Base-by-base conservation (phyloP, 2,888 invertebrate species). In the Lycaena phlaeas region DNA sequence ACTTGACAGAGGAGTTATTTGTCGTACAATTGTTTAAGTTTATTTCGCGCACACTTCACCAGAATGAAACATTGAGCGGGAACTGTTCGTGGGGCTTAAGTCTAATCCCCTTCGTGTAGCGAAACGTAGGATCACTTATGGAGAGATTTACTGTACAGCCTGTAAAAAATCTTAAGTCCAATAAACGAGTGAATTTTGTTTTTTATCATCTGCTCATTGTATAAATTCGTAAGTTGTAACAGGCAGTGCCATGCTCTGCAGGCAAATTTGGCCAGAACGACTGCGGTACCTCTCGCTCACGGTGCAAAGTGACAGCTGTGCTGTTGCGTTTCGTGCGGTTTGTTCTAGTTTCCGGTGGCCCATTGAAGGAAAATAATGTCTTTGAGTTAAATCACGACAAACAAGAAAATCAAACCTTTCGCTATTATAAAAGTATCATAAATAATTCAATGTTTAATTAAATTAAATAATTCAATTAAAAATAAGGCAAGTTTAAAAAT, bases 21-120 rank as follows among this genome's bases (percentile, higher is more conserved):
- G 22, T 34, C 22, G 22, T 34, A 12, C 34, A 22, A 34, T 34
- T 34, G 34, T 34, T 34, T 34, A 18, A 2, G 9, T 34, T 34
- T 34, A 34, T 22, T 34, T 34, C 34, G 7, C 6, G 22, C 22
- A 22, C 22, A 34, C 12, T 22, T 9, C 22, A 34, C 12, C 7
- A 22, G 34, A 11, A 34, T 4, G 34, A 22, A 22, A 22, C 22
- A 22, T 22, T 22, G 3, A 34, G 34, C 18, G 34, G 22, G 22
- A 22, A 22, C 22, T 22, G 34, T 34, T 34, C 3, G 34, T 9
- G 11, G 22, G 34, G 34, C 34, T 34, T 34, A n/a, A 34, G 12
- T 34, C 11, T 22, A 34, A 34, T 34, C 34, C 18, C 34, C 3
- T 10, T 18, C 11, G 18, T 3, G 22, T 2, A 34, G 18, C 22